Evolutionary conservation across 2,888 invertebrate species (phyloP), one percentile per base, ranked within the genome.

Genomic region (Callosobruchus maculatus): DNA sequence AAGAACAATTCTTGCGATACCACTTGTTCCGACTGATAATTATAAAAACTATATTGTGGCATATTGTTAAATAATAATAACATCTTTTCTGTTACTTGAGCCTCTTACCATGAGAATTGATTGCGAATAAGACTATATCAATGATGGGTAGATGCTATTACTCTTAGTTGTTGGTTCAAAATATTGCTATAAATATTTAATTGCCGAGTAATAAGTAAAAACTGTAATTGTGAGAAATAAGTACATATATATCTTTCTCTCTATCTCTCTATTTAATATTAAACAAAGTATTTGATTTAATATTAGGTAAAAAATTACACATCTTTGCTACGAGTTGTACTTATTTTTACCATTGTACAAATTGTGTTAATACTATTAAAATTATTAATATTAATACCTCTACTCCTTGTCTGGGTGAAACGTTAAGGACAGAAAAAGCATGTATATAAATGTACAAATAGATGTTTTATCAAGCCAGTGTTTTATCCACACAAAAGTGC

Each of bases 281-380:
- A 73, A 77, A 78, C 72, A 77, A 75, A 78, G 74, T 79, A 77
- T 77, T 78, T 76, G 74, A 78, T 80, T 79, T 79, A 80, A 82
- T 80, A 83, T 83, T 84, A 82, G 84, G 82, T 84, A 80, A 82
- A 82, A 82, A 82, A 83, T 81, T 79, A 84, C 83, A 90, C 90
- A 90, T 90, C 90, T 90, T 90, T 90, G 90, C 90, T 90, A 91
- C 90, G 90, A 91, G 89, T 90, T 91, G 91, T 91, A 91, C 90
- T 91, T 91, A 91, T 90, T 86, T 83, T 83, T 81, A 78, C 89
- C 89, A 91, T 90, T 90, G 90, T 91, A 91, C 91, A 91, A 91
- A 91, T 91, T 91, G 90, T 90, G 90, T 89, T 90, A 49, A 90
- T 84, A 83, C 80, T 81, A 83, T 84, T 84, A 82, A 80, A 49